Evolutionary conservation across 2,888 invertebrate species (phyloP).

Genomic region (Thera obeliscata): DNA sequence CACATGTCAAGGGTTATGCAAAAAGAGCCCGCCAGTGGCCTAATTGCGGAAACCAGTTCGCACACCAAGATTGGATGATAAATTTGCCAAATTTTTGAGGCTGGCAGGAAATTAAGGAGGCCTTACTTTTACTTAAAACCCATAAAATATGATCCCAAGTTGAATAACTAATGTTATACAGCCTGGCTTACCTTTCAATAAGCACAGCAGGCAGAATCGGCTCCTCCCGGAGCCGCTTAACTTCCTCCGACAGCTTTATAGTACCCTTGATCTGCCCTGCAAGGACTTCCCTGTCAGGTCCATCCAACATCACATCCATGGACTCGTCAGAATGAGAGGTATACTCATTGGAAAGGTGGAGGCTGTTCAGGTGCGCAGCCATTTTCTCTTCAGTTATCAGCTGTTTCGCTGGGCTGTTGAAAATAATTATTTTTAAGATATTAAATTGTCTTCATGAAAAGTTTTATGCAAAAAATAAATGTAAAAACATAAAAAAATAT

Average conservation of each 20-base stretch:
- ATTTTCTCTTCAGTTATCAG: constrained; percentile 93
- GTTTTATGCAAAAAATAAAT: too few relatives aligned
- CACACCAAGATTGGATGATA: too few relatives aligned
- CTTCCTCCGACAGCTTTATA: constrained; percentile 88
- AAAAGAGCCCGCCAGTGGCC: too few relatives aligned
- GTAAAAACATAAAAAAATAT: too few relatives aligned
- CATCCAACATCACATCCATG: constrained; percentile 65
- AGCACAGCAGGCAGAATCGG: constrained; percentile 87
- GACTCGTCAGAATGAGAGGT: constrained; percentile 58
- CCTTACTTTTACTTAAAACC: too few relatives aligned
- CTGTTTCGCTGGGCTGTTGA: constrained; percentile 86
- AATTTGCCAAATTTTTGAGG: too few relatives aligned
- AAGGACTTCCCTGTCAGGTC: constrained; percentile 33
- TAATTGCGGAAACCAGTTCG: too few relatives aligned
- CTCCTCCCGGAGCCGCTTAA: constrained; percentile 87
- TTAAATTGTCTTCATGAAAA: too few relatives aligned
- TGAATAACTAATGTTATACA: background rate
- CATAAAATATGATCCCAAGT: background rate
- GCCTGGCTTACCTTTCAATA: constrained; percentile 74
- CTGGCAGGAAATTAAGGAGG: too few relatives aligned
- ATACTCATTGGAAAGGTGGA: constrained; percentile 87
- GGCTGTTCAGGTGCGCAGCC: constrained; percentile 90
- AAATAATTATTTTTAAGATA: background rate
- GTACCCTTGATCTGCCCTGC: constrained; percentile 75
- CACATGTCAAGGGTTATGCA: too few relatives aligned